phyloP scores from a whole-genome alignment of 2,113 vertebrate genomes.

The Triplophysa dalaica region DNA sequence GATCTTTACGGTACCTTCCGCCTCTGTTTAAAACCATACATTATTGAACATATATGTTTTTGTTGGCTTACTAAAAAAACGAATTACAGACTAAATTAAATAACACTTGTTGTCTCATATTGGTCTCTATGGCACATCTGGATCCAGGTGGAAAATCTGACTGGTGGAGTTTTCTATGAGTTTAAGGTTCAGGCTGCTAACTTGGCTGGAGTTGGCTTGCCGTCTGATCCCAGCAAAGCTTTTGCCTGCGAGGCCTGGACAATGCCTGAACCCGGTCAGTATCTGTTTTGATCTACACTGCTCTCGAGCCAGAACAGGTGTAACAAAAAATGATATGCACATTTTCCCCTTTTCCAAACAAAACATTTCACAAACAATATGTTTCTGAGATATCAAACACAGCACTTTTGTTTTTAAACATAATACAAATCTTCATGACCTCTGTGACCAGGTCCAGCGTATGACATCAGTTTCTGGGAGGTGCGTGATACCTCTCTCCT shows the following conservation, averaged over 20 bases:
- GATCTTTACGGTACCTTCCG: conserved; percentile 76
- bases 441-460: conserved; percentile 81
- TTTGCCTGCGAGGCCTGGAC: conserved; percentile 94
- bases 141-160: conserved; percentile 84
- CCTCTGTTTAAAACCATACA: not conserved
- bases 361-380: not conserved
- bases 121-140: not conserved
- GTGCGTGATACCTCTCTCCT: conserved; percentile 86
- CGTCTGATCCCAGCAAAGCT: conserved; percentile 84
- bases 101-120: not conserved
- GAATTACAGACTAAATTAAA: too few species aligned
- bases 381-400: too few species aligned
- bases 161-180: conserved; percentile 83
- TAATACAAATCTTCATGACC: not conserved
- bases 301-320: not conserved
- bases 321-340: too few species aligned
- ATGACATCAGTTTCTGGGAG: conserved; percentile 88
- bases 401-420: too few species aligned
- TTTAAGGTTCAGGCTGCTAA: conserved; percentile 89
- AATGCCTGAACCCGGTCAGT: conserved; percentile 84
- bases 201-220: conserved; percentile 85
- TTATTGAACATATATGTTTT: not conserved
- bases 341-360: not conserved
- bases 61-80: not conserved
- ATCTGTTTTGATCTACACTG: not conserved